Percentiles rank a stretch among this genome's conserved stretches.
Conservation (phyloP, 2,113 vertebrate genomes). For the Barbus barbus region DNA sequence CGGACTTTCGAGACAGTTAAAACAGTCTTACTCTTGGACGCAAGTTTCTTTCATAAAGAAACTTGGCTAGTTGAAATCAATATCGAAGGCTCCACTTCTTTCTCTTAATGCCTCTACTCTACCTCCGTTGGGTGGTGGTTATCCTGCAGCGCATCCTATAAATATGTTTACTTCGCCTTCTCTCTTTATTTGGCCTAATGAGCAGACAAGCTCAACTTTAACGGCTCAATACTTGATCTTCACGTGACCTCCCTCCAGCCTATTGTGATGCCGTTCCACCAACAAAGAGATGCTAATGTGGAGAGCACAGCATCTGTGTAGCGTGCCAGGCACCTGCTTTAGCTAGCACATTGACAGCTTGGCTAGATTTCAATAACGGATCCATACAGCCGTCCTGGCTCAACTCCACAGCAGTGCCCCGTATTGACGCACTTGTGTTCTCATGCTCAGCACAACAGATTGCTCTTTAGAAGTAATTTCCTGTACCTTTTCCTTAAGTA, state of each 20-base stretch:
- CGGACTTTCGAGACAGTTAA: conserved; percentile 69
- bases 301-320: conserved; percentile 25
- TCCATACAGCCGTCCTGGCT: conserved; percentile 42
- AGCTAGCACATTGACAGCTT: conserved; percentile 49
- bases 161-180: conserved; percentile 11
- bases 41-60: conserved; percentile 73
- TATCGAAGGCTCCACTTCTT: conserved; percentile 55
- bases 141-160: not conserved
- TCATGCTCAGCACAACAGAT: conserved; percentile 36
- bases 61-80: conserved; percentile 68
- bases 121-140: not conserved
- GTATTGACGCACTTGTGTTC: conserved; percentile 30
- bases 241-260: conserved; percentile 35
- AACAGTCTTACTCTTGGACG: conserved; percentile 66
- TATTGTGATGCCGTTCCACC: conserved; percentile 10
- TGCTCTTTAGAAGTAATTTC: conserved; percentile 37
- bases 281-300: conserved; percentile 42
- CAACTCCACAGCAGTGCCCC: conserved; percentile 20
- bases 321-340: conserved; percentile 38
- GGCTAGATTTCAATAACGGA: conserved; percentile 51
- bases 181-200: conserved; percentile 25
- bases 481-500: not conserved
- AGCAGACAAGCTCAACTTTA: conserved; percentile 23
- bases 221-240: conserved; percentile 32
- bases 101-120: conserved; percentile 43